Evolutionary conservation across 2,888 invertebrate genomes (phyloP).

Genomic region (Isoperla grammatica): DNA sequence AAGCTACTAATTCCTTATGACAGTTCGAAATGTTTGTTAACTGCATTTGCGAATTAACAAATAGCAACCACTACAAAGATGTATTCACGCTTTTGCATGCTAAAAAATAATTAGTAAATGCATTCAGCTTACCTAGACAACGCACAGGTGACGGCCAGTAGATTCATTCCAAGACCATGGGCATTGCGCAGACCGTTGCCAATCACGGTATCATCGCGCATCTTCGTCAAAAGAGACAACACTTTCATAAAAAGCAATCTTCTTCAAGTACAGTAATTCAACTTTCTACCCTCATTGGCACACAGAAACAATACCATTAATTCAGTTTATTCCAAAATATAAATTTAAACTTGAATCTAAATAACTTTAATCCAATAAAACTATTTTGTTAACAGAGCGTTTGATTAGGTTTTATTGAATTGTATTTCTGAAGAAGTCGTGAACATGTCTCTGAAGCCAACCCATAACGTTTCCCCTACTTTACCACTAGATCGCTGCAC

Average conservation of each 20-base stretch:
- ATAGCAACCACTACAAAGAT: not conserved
- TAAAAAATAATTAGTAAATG: conserved; percentile 38
- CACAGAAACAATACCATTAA: no score
- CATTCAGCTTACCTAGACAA: conserved; percentile 48
- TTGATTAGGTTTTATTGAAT: no score
- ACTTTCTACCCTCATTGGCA: no score
- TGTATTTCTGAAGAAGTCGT: no score
- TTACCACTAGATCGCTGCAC: no score
- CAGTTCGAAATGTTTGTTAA: conserved; percentile 18
- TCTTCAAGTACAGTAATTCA: not conserved
- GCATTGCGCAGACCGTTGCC: conserved; percentile 37
- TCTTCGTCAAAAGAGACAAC: no score
- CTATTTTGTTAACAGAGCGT: no score
- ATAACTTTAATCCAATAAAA: no score
- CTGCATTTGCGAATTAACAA: not conserved
- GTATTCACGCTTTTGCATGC: conserved; percentile 38
- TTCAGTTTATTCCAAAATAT: no score
- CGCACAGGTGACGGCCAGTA: conserved; percentile 48
- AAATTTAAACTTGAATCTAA: no score
- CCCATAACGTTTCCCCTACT: no score
- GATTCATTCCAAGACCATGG: conserved; percentile 41
- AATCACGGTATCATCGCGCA: not conserved
- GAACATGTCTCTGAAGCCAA: no score
- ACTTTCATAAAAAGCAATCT: not conserved
- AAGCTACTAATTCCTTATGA: conserved; percentile 23